Percentiles rank a stretch among this genome's conserved stretches.
Evolutionary conservation across 2,888 invertebrate genomes (phyloP).

Genomic region (Dryadula phaetusa): DNA sequence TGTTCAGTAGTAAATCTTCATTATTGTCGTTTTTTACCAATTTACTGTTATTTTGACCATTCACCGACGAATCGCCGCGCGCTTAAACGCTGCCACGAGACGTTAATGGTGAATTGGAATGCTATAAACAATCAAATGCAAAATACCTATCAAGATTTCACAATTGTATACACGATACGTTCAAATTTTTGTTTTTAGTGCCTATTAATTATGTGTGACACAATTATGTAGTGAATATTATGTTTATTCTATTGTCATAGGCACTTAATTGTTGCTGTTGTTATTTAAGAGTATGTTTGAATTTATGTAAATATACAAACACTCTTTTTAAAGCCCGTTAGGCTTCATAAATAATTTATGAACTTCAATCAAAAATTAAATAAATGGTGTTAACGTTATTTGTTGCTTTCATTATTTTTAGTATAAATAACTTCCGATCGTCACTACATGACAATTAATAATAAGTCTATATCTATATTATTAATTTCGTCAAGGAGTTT

Average conservation of each 20-base stretch:
- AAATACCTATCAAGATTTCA: slow-evolving; percentile 34
- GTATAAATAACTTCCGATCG: neutral
- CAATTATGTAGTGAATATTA: neutral
- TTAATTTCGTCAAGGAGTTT: too few relatives aligned
- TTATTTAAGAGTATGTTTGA: slow-evolving; percentile 4
- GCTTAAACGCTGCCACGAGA: slow-evolving; percentile 46
- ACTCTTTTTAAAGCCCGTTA: neutral
- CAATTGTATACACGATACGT: slow-evolving; percentile 24
- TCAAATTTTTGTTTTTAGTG: slow-evolving; percentile 27
- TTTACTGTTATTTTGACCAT: slow-evolving; percentile 67
- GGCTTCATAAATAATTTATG: neutral
- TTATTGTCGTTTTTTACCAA: slow-evolving; percentile 70
- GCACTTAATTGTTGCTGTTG: neutral
- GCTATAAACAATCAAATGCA: slow-evolving; percentile 48
- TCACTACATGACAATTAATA: neutral
- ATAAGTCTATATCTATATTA: too few relatives aligned
- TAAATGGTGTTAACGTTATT: too few relatives aligned
- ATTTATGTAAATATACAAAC: neutral
- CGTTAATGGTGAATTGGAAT: slow-evolving; percentile 48
- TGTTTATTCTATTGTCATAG: slow-evolving; percentile 15
- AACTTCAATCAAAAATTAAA: neutral
- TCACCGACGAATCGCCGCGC: slow-evolving; percentile 46
- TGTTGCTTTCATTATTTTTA: too few relatives aligned
- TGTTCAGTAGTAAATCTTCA: slow-evolving; percentile 71
- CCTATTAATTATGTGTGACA: slow-evolving; percentile 29